phyloP scores from a whole-genome alignment of 1,140 invertebrate genomes.

The Camponotus floridanus region DNA sequence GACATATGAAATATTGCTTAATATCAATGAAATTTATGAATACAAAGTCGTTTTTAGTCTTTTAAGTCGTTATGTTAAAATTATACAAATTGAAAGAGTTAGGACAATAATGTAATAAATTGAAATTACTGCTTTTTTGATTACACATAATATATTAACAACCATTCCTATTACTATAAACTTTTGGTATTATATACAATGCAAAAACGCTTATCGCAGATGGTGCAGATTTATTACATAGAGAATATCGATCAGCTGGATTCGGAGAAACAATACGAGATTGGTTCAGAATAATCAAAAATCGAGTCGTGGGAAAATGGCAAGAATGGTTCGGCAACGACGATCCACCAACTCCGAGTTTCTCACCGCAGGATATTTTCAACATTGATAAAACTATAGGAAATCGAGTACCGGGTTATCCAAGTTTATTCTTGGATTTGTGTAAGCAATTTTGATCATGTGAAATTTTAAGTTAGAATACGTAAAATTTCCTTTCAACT shows the following conservation, averaged over 20 bases:
- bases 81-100: neutral
- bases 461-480: neutral
- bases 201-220: neutral
- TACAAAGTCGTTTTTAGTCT: neutral
- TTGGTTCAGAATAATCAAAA: constrained; percentile 73
- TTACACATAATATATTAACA: neutral
- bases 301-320: constrained; percentile 45
- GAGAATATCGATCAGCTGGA: constrained; percentile 44
- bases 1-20: neutral
- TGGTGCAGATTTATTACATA: neutral
- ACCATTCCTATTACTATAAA: neutral
- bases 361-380: constrained; percentile 49
- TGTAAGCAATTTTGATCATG: constrained; percentile 67
- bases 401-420: constrained; percentile 32
- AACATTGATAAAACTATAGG: constrained; percentile 48
- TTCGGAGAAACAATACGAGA: constrained; percentile 73
- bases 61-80: neutral
- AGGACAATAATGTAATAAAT: neutral
- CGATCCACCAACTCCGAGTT: neutral
- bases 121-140: neutral
- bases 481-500: neutral
- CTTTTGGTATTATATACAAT: constrained; percentile 8
- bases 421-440: constrained; percentile 72
- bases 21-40: neutral
- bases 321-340: constrained; percentile 38